phyloP scores from a whole-genome alignment of 2,797 vertebrate genomes.

The Eulemur albifrons region DNA sequence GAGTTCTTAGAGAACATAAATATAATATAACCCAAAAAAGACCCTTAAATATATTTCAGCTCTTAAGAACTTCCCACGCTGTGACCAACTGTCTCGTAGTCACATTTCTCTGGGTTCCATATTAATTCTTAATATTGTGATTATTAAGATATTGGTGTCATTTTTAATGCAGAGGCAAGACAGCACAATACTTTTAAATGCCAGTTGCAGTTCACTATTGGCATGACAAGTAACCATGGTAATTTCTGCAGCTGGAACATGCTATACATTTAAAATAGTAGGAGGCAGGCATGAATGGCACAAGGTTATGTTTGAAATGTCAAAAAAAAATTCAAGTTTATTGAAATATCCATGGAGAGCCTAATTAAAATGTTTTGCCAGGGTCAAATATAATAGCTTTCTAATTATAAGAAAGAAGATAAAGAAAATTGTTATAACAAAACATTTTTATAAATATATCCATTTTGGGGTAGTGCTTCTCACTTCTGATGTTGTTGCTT shows the following conservation, averaged over 20 bases:
- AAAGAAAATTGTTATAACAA: constrained; percentile 44
- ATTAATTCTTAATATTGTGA: constrained; percentile 34
- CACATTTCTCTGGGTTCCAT: not conserved
- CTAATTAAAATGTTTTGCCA: constrained; percentile 74
- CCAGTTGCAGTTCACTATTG: constrained; percentile 43
- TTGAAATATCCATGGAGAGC: constrained; percentile 60
- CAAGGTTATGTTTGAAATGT: constrained; percentile 74
- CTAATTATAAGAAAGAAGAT: constrained; percentile 67
- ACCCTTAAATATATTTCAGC: not conserved
- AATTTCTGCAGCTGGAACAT: constrained; percentile 65
- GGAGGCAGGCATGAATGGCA: constrained; percentile 47
- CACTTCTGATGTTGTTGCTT: constrained; percentile 16
- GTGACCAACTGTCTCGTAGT: not conserved
- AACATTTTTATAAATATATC: constrained; percentile 49
- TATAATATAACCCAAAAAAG: not conserved
- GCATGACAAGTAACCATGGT: constrained; percentile 73
- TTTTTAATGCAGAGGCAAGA: constrained; percentile 44
- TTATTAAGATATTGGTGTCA: constrained; percentile 27
- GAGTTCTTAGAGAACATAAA: not conserved
- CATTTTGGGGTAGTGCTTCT: constrained; percentile 13
- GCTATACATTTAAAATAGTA: constrained; percentile 66
- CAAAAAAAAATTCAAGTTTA: constrained; percentile 69
- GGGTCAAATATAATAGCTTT: constrained; percentile 51
- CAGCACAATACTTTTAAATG: constrained; percentile 47
- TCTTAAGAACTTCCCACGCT: not conserved